Evolutionary conservation across 2,113 vertebrate genomes (phyloP), one percentile per base, ranked within the genome.

Genomic region (Spea multiplicata): DNA sequence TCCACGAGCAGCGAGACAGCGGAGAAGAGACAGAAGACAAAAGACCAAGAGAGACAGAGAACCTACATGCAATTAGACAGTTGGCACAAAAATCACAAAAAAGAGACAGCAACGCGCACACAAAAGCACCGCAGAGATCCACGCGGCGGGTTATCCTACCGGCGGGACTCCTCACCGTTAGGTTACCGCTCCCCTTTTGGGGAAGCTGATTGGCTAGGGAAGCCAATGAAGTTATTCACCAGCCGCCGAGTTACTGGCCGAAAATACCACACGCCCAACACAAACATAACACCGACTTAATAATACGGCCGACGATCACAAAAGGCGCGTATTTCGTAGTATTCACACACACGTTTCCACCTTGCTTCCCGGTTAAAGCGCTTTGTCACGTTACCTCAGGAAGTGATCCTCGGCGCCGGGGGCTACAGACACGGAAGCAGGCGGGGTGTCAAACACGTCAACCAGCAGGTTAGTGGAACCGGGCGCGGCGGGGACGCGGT

Each of bases 361-460:
- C 30, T 30, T 30, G 30, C 30, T 30, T 30, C 30, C 30, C 30
- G 30, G 30, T 30, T 30, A 30, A 30, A 30, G 30, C 30, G 30
- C 30, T 30, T 30, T 30, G 30, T 30, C 30, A 30, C 30, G 30
- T 53, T 76, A 97, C 96, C 95, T 95, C 66, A 96, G 90, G 83
- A 97, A 97, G 85, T 95, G 93, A 5, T 97, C 95, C 12, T 97
- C 95, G 0, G 93, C 89, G 1, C 90, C 91, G 17, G 93, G 86
- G 4, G 92, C 89, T 12, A 93, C 81, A 65, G 90, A 86, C 10
- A 84, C 82, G 17, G 84, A 72, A 0, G 90, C 78, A 0, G 91
- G 86, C 0, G 91, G 90, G 0, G 89, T 87, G 66, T 97, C 96
- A 84, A 96, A 97, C 13, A 97, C 96, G 0, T 97, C 96, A 61